These are phyloP conservation scores for Epistrophe eligans DNA, from an alignment of 2,888 invertebrate genomes.

Conservation along the genomic window DNA sequence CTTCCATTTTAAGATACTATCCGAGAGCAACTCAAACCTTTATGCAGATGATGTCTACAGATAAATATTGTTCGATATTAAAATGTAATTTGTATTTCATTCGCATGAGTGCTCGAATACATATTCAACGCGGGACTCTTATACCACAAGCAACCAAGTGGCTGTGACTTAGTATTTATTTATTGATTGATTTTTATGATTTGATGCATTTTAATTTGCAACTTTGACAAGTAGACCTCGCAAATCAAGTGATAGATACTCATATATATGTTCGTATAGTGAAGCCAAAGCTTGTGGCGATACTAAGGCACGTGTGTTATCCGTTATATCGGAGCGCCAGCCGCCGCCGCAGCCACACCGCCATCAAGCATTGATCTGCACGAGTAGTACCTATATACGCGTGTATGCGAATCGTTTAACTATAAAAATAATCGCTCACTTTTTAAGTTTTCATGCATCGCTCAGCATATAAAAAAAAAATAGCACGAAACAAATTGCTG, in stretches of 20 bases:
- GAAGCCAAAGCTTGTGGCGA: constrained; percentile 29
- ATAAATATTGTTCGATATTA: constrained; percentile 25
- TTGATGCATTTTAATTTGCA: constrained; percentile 73
- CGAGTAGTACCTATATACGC: not conserved
- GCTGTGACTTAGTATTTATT: constrained; percentile 7
- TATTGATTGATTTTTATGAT: constrained; percentile 71
- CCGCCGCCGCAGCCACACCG: not conserved
- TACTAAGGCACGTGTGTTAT: constrained; percentile 43
- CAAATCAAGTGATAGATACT: constrained; percentile 65
- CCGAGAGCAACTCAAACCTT: constrained; percentile 34
- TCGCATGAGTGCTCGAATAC: constrained; percentile 52
- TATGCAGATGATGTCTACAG: constrained; percentile 65
- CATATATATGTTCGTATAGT: not conserved
- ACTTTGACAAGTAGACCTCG: constrained; percentile 63
- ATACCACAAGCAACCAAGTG: not conserved
- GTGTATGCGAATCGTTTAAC: constrained; percentile 31
- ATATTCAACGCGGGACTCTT: constrained; percentile 47
- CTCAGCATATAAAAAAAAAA: constrained; percentile 39
- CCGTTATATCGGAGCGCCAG: constrained; percentile 15
- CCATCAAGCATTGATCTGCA: constrained; percentile 11
- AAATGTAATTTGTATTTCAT: constrained; percentile 57
- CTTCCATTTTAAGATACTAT: constrained; percentile 30
- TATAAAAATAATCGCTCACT: constrained; percentile 40
- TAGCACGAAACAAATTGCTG: constrained; percentile 63
- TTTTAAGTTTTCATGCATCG: constrained; percentile 27